Base-by-base conservation (phyloP, 2,113 vertebrate species). In the Diglossa brunneiventris region DNA sequence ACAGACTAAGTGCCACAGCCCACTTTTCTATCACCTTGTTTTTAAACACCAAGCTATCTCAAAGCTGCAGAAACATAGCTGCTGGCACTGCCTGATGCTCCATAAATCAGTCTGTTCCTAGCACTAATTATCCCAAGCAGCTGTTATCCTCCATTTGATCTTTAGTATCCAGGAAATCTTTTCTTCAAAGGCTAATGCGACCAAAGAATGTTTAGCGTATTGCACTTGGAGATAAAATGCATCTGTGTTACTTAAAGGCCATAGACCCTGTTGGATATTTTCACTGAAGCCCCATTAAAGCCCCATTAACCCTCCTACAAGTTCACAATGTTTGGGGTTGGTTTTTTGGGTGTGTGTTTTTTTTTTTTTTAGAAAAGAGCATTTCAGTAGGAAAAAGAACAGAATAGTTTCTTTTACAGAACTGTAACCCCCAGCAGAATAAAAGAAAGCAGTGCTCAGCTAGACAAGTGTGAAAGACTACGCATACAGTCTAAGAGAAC, bases 31-130 rank as follows among this genome's bases (percentile, higher is more conserved):
- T 58, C 41, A 83, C 58, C 77, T 95, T 86, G 18, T 91, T 93
- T 94, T 95, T 85, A 94, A 91, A 93, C 94, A 87, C 55, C 87
- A 87, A 80, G 87, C 70, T 94, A 90, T 84, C 58, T 83, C 67
- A 91, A 66, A 89, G 77, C 88, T 92, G 77, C 55, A 92, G 73
- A 87, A 73, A 64, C 61, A 52, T 75, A 56, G 87, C 90, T 95
- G 70, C 63, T 83, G 87, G 87, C 62, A 41, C 37, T 94, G 94
- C 42, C 82, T 94, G 91, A 73, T 56, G 82, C 94, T 92, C 90
- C 83, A 95, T 90, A 95, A 95, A 97, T 96, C 87, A 94, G 82
- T 89, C 91, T 95, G 86, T 86, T 84, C 75, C 84, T 70, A 90
- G 87, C 27, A 83, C 91, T 95, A 96, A 96, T 97, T 96, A 95